Percentiles rank a stretch among this genome's conserved stretches.
phyloP scores from a whole-genome alignment of 2,797 vertebrate species.

The Acrocephalus scirpaceus region DNA sequence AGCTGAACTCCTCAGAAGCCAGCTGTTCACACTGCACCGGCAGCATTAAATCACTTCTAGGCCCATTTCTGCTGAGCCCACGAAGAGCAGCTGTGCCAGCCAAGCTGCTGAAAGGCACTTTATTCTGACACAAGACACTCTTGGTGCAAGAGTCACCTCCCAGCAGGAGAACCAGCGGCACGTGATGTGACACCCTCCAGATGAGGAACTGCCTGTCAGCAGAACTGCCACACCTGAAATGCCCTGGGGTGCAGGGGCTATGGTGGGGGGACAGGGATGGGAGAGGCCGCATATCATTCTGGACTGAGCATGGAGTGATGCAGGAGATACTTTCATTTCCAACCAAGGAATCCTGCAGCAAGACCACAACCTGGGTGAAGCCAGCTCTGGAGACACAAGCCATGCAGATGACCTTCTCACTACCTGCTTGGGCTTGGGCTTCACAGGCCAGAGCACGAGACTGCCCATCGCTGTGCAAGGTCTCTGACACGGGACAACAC shows the following conservation, averaged over 20 bases:
- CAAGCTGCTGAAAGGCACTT: background rate
- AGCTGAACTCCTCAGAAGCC: background rate
- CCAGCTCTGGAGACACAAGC: background rate
- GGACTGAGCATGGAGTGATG: background rate
- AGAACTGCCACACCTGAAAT: background rate
- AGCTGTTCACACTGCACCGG: background rate
- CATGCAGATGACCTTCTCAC: background rate
- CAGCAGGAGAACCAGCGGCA: background rate
- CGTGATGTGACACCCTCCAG: background rate
- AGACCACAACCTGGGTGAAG: background rate
- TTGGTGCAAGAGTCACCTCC: background rate
- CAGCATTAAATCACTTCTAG: background rate
- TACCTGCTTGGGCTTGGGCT: background rate
- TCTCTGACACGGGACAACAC: background rate
- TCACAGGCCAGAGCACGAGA: background rate
- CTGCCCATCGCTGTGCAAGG: background rate
- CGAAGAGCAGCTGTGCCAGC: rapidly evolving
- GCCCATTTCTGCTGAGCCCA: background rate
- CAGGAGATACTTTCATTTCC: background rate
- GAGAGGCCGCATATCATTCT: background rate
- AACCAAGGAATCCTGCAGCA: background rate
- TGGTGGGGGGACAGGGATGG: background rate
- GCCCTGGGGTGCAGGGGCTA: background rate
- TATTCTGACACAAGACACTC: background rate
- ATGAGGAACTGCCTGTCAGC: background rate